phyloP scores from a whole-genome alignment of 2,797 vertebrate species.

The Lophotriccus pileatus region DNA sequence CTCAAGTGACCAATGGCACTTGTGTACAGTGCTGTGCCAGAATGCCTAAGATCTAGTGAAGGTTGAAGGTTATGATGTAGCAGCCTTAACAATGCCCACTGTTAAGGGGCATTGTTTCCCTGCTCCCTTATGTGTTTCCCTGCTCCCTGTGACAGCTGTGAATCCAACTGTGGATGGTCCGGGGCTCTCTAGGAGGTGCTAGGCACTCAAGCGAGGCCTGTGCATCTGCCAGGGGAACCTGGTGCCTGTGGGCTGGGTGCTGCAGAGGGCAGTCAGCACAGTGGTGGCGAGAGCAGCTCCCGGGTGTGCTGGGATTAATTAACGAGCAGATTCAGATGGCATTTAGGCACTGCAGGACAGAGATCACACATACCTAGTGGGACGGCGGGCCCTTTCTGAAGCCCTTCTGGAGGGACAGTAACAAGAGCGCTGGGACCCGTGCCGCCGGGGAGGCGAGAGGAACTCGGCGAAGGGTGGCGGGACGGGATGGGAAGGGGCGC shows the following conservation, averaged over 20 bases:
- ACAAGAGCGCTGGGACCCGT: neutral
- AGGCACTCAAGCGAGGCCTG: accelerated
- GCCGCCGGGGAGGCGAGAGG: accelerated
- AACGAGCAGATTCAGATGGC: too few species aligned
- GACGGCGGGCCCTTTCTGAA: neutral
- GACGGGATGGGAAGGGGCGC: accelerated
- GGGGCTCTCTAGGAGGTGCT: neutral
- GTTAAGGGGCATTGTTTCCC: too few species aligned
- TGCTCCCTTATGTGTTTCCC: accelerated
- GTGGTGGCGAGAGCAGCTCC: accelerated
- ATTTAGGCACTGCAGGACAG: accelerated
- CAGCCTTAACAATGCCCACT: accelerated
- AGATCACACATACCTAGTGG: accelerated
- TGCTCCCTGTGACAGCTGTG: neutral
- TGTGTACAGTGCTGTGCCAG: accelerated
- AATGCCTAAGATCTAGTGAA: neutral
- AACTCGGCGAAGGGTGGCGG: neutral
- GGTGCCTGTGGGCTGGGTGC: neutral
- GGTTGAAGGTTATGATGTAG: neutral
- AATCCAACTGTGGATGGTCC: accelerated
- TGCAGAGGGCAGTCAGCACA: neutral
- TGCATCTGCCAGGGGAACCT: neutral
- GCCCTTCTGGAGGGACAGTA: neutral
- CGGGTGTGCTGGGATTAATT: accelerated
- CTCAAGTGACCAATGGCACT: neutral